Percentiles rank a stretch among this genome's conserved stretches.
Conservation (phyloP, 2,113 vertebrate species). For the Scalopus aquaticus region DNA sequence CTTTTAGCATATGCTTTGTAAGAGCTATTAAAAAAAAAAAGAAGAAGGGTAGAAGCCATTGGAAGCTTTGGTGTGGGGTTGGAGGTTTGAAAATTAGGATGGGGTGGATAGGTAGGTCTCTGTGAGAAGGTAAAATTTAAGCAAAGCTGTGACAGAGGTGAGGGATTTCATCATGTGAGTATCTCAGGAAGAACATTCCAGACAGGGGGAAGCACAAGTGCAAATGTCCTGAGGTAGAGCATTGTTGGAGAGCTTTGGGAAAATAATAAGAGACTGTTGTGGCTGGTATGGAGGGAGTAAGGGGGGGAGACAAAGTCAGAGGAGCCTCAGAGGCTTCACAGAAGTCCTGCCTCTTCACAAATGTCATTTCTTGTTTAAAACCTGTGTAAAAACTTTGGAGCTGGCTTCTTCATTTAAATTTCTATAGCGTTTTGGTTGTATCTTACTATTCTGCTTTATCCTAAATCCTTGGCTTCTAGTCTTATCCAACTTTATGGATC, state of each 20-base stretch:
- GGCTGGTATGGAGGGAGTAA: background rate
- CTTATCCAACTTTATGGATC: background rate
- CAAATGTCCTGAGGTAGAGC: background rate
- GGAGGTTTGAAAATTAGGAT: background rate
- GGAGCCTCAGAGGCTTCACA: background rate
- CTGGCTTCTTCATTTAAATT: background rate
- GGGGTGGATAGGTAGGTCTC: background rate
- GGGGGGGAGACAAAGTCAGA: background rate
- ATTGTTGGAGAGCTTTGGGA: background rate
- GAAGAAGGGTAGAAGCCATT: background rate
- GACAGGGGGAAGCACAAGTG: background rate
- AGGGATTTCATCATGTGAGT: background rate
- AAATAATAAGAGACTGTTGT: background rate
- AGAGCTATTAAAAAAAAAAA: background rate
- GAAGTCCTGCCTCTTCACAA: background rate
- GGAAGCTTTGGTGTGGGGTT: background rate
- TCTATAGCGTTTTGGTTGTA: background rate
- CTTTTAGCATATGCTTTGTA: background rate
- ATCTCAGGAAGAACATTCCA: background rate
- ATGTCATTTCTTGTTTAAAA: background rate
- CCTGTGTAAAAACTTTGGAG: background rate
- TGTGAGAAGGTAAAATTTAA: background rate
- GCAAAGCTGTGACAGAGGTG: background rate
- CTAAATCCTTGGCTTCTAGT: constrained; percentile 14
- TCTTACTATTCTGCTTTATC: background rate